Percentiles rank a stretch among this genome's conserved stretches.
These are phyloP conservation scores for Drosophila quadrilineata DNA, from an alignment of 1,140 invertebrate genomes.

Conservation along the genomic window DNA sequence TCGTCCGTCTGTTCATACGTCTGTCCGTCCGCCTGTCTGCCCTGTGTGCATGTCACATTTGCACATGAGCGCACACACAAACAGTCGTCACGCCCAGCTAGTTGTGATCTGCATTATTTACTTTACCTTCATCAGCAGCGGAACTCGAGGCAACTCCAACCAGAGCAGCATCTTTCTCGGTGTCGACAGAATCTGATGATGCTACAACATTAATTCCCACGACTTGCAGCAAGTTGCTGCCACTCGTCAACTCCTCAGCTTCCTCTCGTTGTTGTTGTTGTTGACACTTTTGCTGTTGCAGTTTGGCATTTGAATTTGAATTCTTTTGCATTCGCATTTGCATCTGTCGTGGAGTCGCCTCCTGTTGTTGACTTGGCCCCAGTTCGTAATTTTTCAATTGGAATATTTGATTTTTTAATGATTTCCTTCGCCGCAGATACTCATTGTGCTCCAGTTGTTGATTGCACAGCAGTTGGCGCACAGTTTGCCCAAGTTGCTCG, in stretches of 20 bases:
- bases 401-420: conserved; percentile 82
- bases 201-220: conserved; percentile 67
- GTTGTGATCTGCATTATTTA: conserved; percentile 66
- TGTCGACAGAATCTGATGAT: conserved; percentile 63
- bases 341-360: conserved; percentile 13
- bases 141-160: conserved; percentile 47
- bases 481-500: conserved; percentile 57
- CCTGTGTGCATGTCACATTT: conserved; percentile 53
- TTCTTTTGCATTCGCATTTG: conserved; percentile 52
- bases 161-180: conserved; percentile 43
- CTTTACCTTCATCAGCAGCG: conserved; percentile 76
- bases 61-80: conserved; percentile 54
- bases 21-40: conserved; percentile 11
- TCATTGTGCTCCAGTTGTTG: conserved; percentile 80
- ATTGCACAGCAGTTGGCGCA: conserved; percentile 83
- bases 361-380: conserved; percentile 57
- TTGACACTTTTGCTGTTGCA: conserved; percentile 58
- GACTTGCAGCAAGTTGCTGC: conserved; percentile 52
- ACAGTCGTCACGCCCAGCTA: conserved; percentile 17
- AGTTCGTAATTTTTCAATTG: conserved; percentile 80
- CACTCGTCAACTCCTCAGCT: conserved; percentile 29
- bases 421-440: conserved; percentile 81
- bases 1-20: conserved; percentile 19
- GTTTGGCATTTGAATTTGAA: conserved; percentile 76
- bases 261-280: conserved; percentile 36